Evolutionary conservation across 2,797 vertebrate genomes (phyloP).

Genomic region (Dendrocincla tyrannina): DNA sequence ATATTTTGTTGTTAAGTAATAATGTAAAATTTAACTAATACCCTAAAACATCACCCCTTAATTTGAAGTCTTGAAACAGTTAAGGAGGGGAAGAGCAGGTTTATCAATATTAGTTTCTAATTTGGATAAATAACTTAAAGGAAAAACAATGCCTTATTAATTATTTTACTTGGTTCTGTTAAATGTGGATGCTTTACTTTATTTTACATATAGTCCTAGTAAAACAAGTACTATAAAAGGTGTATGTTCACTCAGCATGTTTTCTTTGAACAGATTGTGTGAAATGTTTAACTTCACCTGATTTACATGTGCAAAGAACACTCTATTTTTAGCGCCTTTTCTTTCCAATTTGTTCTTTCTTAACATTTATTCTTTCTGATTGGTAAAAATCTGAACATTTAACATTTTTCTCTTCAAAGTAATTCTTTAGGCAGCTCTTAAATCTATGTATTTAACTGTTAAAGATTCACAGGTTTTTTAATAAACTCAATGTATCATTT

Average conservation of each 20-base stretch:
- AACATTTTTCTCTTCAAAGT: background rate
- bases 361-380: background rate
- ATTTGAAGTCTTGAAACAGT: background rate
- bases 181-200: background rate
- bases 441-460: background rate
- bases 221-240: background rate
- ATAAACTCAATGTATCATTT: background rate
- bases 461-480: background rate
- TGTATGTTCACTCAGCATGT: constrained; percentile 2
- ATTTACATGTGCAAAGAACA: constrained; percentile 21
- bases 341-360: background rate
- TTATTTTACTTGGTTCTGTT: background rate
- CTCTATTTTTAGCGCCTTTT: constrained; percentile 16
- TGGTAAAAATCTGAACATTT: background rate
- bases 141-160: background rate
- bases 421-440: background rate
- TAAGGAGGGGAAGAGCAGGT: background rate
- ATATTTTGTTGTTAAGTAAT: background rate
- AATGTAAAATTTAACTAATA: background rate
- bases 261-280: constrained; percentile 29
- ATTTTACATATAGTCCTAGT: background rate
- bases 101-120: background rate
- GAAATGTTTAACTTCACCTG: constrained; percentile 13
- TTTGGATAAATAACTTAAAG: background rate
- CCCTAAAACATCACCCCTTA: background rate